Conservation (phyloP, 2,113 vertebrate genomes). For the Hylia prasina region DNA sequence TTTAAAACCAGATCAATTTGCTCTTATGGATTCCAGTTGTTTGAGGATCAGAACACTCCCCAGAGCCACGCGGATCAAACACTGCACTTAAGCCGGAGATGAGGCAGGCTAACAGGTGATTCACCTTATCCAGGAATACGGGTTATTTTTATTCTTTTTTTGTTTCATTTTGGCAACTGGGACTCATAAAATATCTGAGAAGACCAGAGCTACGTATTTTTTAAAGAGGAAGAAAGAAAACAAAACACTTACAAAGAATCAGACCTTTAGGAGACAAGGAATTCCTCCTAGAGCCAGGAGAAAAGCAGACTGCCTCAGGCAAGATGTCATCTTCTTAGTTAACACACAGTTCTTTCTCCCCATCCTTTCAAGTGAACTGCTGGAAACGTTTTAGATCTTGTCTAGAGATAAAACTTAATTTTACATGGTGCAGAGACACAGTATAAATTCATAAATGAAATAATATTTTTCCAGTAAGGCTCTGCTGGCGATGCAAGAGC, state of each 20-base stretch:
- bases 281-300: constrained; percentile 22
- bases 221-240: background rate
- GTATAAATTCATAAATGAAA: background rate
- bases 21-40: constrained; percentile 59
- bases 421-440: background rate
- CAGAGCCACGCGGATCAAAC: constrained; percentile 44
- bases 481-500: background rate
- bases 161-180: constrained; percentile 19
- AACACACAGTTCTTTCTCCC: constrained; percentile 30
- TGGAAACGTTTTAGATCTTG: constrained; percentile 53
- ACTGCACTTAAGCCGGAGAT: background rate
- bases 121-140: constrained; percentile 13
- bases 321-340: constrained; percentile 50
- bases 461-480: background rate
- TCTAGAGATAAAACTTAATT: constrained; percentile 57
- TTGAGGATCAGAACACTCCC: constrained; percentile 39
- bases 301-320: constrained; percentile 42
- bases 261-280: constrained; percentile 22
- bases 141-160: background rate
- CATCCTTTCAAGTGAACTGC: constrained; percentile 50
- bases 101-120: background rate
- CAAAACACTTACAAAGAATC: background rate
- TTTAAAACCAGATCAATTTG: constrained; percentile 48
- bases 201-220: background rate
- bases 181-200: constrained; percentile 2